Conservation (phyloP, 2,113 vertebrate genomes). For the Athene cunicularia region DNA sequence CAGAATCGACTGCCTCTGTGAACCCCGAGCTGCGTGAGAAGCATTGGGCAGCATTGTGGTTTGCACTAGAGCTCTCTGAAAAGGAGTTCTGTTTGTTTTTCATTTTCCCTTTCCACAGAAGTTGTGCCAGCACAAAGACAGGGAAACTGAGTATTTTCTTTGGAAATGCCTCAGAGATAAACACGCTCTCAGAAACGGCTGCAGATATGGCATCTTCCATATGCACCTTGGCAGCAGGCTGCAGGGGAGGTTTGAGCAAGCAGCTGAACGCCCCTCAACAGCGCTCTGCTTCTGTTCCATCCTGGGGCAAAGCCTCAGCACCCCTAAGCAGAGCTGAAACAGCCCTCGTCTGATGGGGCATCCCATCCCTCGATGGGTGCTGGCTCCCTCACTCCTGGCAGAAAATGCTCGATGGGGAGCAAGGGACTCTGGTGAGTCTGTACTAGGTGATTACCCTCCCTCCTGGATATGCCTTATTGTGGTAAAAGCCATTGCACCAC, state of each 20-base stretch:
- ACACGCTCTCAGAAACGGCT: neutral
- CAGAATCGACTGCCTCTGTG: neutral
- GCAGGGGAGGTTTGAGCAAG: neutral
- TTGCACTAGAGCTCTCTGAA: neutral
- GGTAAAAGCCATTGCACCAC: neutral
- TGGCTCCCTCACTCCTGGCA: neutral
- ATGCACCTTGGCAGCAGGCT: neutral
- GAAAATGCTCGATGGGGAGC: rapidly evolving
- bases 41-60: neutral
- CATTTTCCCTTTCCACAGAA: constrained; percentile 24
- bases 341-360: neutral
- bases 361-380: neutral
- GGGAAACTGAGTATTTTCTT: constrained; percentile 24
- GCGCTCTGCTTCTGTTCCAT: neutral
- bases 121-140: constrained; percentile 23
- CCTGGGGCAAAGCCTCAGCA: neutral
- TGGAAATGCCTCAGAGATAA: constrained; percentile 45
- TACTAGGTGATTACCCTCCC: neutral
- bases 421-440: neutral
- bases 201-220: neutral
- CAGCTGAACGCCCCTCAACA: neutral
- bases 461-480: neutral
- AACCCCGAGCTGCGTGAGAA: neutral
- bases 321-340: neutral
- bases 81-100: constrained; percentile 41